These are phyloP conservation scores for Phrynocephalus forsythii DNA, from an alignment of 2,797 vertebrate genomes.

Conservation along the genomic window DNA sequence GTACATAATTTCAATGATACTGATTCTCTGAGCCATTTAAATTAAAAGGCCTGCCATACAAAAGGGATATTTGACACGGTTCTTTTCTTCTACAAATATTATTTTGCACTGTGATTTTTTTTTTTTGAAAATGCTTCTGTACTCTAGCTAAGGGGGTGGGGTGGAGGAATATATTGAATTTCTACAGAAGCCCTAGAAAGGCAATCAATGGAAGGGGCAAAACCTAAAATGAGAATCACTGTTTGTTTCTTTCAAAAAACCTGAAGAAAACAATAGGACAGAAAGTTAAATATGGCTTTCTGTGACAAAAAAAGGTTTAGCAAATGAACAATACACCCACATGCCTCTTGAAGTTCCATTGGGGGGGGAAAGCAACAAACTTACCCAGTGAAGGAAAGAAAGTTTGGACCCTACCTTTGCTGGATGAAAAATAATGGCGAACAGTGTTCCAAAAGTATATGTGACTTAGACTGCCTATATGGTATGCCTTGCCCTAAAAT, in stretches of 20 bases:
- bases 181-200: background rate
- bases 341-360: conserved; percentile 38
- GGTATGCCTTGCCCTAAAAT: conserved; percentile 80
- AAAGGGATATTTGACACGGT: conserved; percentile 25
- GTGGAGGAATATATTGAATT: conserved; percentile 4
- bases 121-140: conserved; percentile 24
- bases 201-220: conserved; percentile 5
- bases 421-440: conserved; percentile 73
- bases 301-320: conserved; percentile 59
- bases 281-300: conserved; percentile 31
- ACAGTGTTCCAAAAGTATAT: conserved; percentile 73
- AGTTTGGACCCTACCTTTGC: conserved; percentile 78
- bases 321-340: conserved; percentile 52
- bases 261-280: conserved; percentile 27
- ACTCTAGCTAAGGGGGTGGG: background rate
- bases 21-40: conserved; percentile 25
- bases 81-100: conserved; percentile 16
- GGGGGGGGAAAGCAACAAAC: conserved; percentile 62
- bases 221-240: conserved; percentile 19
- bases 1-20: conserved; percentile 32
- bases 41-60: conserved; percentile 36
- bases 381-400: conserved; percentile 68
- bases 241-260: conserved; percentile 36
- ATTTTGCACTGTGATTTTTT: conserved; percentile 27
- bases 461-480: conserved; percentile 73